Evolutionary conservation across 1,140 invertebrate genomes (phyloP), one percentile per base, ranked within the genome.

Genomic region (Neuroterus valhalla): DNA sequence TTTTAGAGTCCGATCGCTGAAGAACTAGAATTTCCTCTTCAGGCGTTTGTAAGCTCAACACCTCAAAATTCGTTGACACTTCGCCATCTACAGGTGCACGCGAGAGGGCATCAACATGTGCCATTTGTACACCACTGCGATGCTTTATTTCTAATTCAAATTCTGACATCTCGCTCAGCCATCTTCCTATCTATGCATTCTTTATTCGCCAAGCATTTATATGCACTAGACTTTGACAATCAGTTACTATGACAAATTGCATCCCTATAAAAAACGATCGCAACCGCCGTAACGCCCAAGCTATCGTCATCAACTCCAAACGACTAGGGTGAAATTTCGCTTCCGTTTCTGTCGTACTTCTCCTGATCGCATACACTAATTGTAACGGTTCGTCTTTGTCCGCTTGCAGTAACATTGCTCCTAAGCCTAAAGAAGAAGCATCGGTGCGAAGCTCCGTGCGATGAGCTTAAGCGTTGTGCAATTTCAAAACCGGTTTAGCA

Each of bases 81-180:
- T 15, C 44, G 50, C 44, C 38, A 17, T 26, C 19, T 11, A 71
- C 17, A 8, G 85, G 85, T 55, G 85, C 78, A 14, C 85, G 55
- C 17, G 83, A 87, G 15, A 89, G 55, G 0, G 84, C 86, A 81
- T 90, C 87, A 0, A 84, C 86, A 67, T 88, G 85, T 19, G 77
- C 66, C 83, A 87, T 87, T 31, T 73, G 74, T 23, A 67, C 52
- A 12, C 78, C 75, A 2, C 21, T 4, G 17, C 74, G n/a, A 70
- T 79, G 75, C 12, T 43, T n/a, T 15, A 76, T 44, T 2, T 66
- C 26, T 14, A 74, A 74, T 55, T 74, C 55, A 43, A 48, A 76
- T 21, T 79, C 69, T 3, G 44, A n/a, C n/a, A n/a, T n/a, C n/a
- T n/a, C n/a, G n/a, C n/a, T n/a, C n/a, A n/a, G n/a, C n/a, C n/a